Conservation (phyloP, 2,797 vertebrate species). For the Acomys russatus region DNA sequence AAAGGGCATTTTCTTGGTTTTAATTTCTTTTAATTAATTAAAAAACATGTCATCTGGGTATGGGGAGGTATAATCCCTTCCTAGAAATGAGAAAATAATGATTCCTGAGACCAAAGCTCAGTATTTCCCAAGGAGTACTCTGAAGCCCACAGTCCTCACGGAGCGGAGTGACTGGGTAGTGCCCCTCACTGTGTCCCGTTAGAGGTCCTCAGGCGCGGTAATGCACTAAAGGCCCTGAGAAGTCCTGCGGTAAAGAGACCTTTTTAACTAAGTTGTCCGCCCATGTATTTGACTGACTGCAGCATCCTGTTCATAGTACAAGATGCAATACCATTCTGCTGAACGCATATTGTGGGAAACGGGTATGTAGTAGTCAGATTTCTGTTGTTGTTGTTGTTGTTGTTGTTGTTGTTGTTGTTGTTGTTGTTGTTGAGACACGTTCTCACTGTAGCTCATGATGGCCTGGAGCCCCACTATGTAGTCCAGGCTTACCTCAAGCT, state of each 20-base stretch:
- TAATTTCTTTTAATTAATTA: slow-evolving; percentile 83
- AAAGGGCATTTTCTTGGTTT: slow-evolving; percentile 82
- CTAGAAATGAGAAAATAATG: slow-evolving; percentile 57
- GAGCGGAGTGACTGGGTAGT: neutral
- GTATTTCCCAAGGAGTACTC: slow-evolving; percentile 15
- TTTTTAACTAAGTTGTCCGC: neutral
- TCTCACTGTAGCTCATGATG: neutral
- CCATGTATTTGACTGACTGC: neutral
- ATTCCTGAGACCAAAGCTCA: slow-evolving; percentile 17
- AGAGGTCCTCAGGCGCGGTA: neutral
- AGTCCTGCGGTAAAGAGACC: neutral
- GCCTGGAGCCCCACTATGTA: neutral
- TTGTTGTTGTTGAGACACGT: neutral
- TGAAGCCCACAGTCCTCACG: neutral
- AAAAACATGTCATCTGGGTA: slow-evolving; percentile 74
- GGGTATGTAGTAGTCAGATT: neutral
- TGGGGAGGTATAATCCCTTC: slow-evolving; percentile 54
- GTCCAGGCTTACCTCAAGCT: neutral
- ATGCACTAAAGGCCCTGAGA: neutral
- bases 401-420: neutral
- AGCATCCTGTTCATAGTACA: neutral
- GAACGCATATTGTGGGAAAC: neutral
- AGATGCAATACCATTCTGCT: neutral
- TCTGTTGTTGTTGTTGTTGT: neutral
- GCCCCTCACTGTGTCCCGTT: neutral